Conservation (phyloP, 2,113 vertebrate genomes). For the Hydropotes inermis region DNA sequence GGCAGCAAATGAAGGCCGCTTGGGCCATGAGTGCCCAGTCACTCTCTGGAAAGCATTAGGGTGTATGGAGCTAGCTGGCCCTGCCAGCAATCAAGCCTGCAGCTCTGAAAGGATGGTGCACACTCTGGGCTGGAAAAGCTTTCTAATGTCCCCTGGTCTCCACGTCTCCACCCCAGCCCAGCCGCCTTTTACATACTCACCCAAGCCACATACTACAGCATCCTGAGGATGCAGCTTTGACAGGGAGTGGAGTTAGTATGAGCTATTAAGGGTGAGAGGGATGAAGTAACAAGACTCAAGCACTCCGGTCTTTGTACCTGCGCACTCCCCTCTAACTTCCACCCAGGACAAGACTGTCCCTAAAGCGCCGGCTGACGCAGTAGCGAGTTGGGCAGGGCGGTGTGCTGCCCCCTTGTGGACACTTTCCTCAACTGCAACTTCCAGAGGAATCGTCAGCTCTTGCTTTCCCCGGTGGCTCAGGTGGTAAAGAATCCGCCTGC, state of each 20-base stretch:
- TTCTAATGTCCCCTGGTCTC: neutral
- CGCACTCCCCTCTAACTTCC: neutral
- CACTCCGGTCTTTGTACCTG: neutral
- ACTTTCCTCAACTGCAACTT: neutral
- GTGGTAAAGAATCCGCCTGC: neutral
- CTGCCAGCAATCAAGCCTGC: neutral
- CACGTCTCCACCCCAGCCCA: neutral
- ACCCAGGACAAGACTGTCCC: neutral
- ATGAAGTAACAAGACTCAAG: neutral
- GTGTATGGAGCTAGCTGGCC: neutral
- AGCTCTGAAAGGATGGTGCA: neutral
- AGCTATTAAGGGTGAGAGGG: neutral
- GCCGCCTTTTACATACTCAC: neutral
- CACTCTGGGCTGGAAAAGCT: neutral
- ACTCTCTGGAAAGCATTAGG: neutral
- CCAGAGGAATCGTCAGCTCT: neutral
- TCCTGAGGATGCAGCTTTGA: neutral
- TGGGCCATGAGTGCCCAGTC: neutral
- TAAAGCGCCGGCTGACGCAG: neutral
- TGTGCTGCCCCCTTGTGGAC: neutral
- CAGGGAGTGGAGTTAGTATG: neutral
- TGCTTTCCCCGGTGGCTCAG: neutral
- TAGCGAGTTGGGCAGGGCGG: neutral
- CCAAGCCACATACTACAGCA: neutral
- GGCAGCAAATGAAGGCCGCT: neutral